Evolutionary conservation across 2,888 invertebrate genomes (phyloP), one percentile per base, ranked within the genome.

Genomic region (Odontocolon sp.): DNA sequence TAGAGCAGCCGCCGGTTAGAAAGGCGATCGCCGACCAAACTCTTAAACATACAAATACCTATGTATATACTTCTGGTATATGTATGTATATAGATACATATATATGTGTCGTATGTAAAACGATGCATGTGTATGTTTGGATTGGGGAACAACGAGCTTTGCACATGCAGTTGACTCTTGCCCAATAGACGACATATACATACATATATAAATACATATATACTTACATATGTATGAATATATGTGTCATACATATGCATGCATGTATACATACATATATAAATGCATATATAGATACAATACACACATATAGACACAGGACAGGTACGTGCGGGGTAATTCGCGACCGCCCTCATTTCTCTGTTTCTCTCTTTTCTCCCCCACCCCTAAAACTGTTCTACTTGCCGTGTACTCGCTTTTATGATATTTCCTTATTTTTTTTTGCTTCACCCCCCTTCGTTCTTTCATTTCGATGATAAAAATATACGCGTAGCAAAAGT

Each of bases 221-320:
- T 50, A 3, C 42, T 11, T 16, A 14, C 11, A n/a, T 14, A 21
- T 59, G 9, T 21, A 38, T 23, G 28, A 23, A 21, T 40, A 64
- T 77, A 81, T 83, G 81, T 81, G 83, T 81, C 82, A 86, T 80
- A 67, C 82, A 84, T 85, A n/a, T n/a, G n/a, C n/a, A n/a, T n/a
- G n/a, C n/a, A n/a, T n/a, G n/a, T n/a, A n/a, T n/a, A n/a, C n/a
- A n/a, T n/a, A n/a, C n/a, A n/a, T n/a, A n/a, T n/a, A n/a, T n/a
- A n/a, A n/a, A n/a, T n/a, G n/a, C n/a, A n/a, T n/a, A n/a, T n/a
- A n/a, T n/a, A n/a, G n/a, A n/a, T n/a, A n/a, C n/a, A n/a, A n/a
- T n/a, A n/a, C n/a, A n/a, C n/a, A n/a, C n/a, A n/a, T n/a, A n/a
- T n/a, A n/a, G n/a, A n/a, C n/a, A n/a, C n/a, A n/a, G n/a, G n/a